Evolutionary conservation across 2,113 vertebrate genomes (phyloP), one percentile per base, ranked within the genome.

Genomic region (Nestor notabilis): DNA sequence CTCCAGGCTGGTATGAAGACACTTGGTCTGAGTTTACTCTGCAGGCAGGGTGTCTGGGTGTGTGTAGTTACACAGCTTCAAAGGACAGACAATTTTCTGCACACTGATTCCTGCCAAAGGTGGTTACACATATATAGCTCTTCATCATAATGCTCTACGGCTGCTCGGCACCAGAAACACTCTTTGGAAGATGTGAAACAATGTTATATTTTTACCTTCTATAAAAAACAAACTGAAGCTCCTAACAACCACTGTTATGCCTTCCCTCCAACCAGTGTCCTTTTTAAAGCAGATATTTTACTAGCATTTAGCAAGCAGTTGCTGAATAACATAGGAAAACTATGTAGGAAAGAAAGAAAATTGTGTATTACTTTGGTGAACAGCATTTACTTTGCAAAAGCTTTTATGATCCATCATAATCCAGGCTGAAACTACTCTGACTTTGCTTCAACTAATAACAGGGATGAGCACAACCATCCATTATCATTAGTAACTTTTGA

Each of bases 341-440:
- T 74, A 29, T 31, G 13, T 49, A 92, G 49, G 16, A 86, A 88
- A 70, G 29, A 69, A 94, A 81, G 18, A 70, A 86, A 93, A 77
- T 47, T 44, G 44, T 78, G 7, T 55, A 53, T 76, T 65, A 33
- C 13, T 83, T 87, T 27, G 7, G 50, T 84, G 72, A 90, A 31
- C 23, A 71, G 33, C 41, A 12, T 7, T 86, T 80, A 23, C 19
- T 66, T 94, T 78, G 47, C 35, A 78, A 52, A 89, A 31, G 27
- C 35, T 83, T 94, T 93, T 90, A 47, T 83, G 44, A 52, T 71
- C 43, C 39, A 5, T 68, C 41, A 33, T 78, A 95, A 70, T 66
- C 31, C 24, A 23, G 27, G 13, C 10, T 87, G 69, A 89, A 95
- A 47, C 13, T 84, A 20, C 18, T 86, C 49, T 93, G 80, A 52